Conservation (phyloP, 2,797 vertebrate genomes). For the Brachyalestes nurse region DNA sequence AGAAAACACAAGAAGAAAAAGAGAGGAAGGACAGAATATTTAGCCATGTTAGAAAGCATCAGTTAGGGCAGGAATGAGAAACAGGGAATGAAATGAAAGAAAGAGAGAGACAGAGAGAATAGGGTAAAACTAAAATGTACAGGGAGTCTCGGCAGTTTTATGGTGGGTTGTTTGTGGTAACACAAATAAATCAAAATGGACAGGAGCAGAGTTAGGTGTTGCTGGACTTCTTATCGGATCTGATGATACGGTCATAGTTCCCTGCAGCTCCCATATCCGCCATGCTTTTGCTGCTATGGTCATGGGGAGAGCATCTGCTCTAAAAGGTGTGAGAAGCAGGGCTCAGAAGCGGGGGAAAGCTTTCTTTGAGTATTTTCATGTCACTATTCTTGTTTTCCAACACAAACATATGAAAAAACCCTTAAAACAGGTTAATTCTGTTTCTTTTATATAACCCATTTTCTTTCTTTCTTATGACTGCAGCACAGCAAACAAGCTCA, state of each 20-base stretch:
- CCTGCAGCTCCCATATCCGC: constrained; percentile 6
- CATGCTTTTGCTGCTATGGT: constrained; percentile 7
- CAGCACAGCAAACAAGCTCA: not conserved
- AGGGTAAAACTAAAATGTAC: constrained; percentile 47
- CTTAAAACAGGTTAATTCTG: no score
- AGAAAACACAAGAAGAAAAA: constrained; percentile 65
- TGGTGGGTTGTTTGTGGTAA: not conserved
- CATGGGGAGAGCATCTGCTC: constrained; percentile 1
- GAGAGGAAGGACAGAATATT: constrained; percentile 74
- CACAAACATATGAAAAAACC: no score
- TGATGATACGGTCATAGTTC: not conserved
- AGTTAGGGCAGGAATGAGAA: constrained; percentile 68
- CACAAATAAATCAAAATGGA: constrained; percentile 2
- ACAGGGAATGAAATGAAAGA: constrained; percentile 32
- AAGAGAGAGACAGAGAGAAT: constrained; percentile 43
- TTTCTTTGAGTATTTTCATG: not conserved
- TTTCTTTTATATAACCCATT: no score
- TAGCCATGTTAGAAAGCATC: constrained; percentile 52
- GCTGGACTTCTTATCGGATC: not conserved
- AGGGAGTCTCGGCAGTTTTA: constrained; percentile 30
- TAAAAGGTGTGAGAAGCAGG: not conserved
- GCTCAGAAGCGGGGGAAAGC: not conserved
- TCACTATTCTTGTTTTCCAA: not conserved
- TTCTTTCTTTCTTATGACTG: not conserved
- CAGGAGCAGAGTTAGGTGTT: not conserved